phyloP scores from a whole-genome alignment of 2,888 invertebrate genomes.

The Schizaphis graminum region DNA sequence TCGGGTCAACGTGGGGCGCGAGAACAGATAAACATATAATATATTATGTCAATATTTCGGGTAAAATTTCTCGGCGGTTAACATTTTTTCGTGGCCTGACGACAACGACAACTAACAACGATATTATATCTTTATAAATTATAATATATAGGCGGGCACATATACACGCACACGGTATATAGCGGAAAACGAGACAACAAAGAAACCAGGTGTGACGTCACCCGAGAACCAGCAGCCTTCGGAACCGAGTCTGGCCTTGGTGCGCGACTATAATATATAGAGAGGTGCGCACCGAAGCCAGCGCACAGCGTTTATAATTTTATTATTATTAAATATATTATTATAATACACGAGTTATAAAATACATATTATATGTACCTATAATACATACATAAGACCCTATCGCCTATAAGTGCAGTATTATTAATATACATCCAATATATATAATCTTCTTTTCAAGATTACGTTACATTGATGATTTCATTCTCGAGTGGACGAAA shows the following conservation, averaged over 20 bases:
- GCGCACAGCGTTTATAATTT: background rate
- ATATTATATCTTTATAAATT: conserved; percentile 30
- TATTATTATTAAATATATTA: conserved; percentile 11
- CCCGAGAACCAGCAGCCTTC: conserved; percentile 51
- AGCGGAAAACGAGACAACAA: conserved; percentile 66
- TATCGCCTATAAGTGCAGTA: background rate
- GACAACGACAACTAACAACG: background rate
- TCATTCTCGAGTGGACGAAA: background rate
- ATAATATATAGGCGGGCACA: background rate
- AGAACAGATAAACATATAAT: background rate
- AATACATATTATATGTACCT: background rate
- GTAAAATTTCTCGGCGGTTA: conserved; percentile 40
- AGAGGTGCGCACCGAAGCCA: conserved; percentile 32
- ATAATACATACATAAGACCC: background rate
- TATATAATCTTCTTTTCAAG: too few species aligned
- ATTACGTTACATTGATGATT: background rate
- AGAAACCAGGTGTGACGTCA: conserved; percentile 66
- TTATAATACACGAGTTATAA: background rate
- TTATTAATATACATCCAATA: background rate
- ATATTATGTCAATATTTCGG: background rate
- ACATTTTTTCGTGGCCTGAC: conserved; percentile 24
- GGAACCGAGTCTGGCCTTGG: conserved; percentile 58
- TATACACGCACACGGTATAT: conserved; percentile 26
- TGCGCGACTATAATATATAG: conserved; percentile 17
- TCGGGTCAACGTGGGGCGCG: conserved; percentile 13